Conservation (phyloP, 1,140 invertebrate species). For the Drosophila hydei region DNA sequence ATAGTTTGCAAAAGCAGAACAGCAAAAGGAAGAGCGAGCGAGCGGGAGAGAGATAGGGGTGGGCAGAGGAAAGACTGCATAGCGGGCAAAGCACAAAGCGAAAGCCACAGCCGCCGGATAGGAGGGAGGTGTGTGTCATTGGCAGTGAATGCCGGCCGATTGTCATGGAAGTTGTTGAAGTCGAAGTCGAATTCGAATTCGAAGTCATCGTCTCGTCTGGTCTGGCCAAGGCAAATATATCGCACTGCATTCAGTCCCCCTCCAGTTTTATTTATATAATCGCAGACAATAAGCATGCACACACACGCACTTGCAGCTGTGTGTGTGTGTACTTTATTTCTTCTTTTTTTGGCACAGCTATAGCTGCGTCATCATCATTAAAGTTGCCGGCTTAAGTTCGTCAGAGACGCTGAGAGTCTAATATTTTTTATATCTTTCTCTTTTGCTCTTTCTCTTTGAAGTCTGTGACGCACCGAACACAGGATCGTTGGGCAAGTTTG, state of each 20-base stretch:
- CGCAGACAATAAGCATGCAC: constrained; percentile 36
- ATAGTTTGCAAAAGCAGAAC: constrained; percentile 24
- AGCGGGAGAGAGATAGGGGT: constrained; percentile 1
- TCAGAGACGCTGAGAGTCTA: constrained; percentile 21
- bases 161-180: constrained; percentile 54
- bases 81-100: too few species aligned
- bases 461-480: neutral
- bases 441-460: constrained; percentile 27
- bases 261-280: constrained; percentile 47
- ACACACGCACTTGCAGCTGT: neutral
- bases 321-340: constrained; percentile 3
- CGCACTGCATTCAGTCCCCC: constrained; percentile 9
- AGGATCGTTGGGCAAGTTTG: neutral
- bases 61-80: neutral
- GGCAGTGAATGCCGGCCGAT: constrained; percentile 44
- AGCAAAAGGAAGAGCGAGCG: neutral
- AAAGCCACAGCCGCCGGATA: too few species aligned
- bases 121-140: neutral
- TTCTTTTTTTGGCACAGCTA: constrained; percentile 60
- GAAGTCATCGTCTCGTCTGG: constrained; percentile 31
- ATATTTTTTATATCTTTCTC: constrained; percentile 21
- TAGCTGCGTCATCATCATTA: constrained; percentile 72
- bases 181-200: constrained; percentile 6
- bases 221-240: constrained; percentile 68
- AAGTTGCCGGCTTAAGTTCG: constrained; percentile 54